Evolutionary conservation across 2,888 invertebrate genomes (phyloP).

Genomic region (Meteorus colon): DNA sequence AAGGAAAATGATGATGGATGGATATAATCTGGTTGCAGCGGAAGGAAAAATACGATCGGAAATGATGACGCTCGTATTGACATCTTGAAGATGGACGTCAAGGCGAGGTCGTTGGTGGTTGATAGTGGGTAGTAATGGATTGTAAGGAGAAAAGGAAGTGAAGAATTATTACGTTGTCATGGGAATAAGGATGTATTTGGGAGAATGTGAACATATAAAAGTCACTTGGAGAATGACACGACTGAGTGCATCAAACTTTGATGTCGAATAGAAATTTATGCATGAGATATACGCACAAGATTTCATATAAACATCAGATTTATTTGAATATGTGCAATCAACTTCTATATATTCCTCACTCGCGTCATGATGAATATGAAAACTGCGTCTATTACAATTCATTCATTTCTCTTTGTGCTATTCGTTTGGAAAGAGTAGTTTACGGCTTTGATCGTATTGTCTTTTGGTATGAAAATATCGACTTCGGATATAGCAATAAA

Average conservation of each 20-base stretch:
- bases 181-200: slow-evolving; percentile 35
- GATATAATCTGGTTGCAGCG: background rate
- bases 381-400: no score
- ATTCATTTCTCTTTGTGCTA: no score
- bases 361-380: no score
- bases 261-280: slow-evolving; percentile 26
- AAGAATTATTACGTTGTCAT: slow-evolving; percentile 30
- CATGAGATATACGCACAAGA: background rate
- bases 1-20: background rate
- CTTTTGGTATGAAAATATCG: no score
- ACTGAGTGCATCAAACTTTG: slow-evolving; percentile 26
- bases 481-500: no score
- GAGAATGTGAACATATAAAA: slow-evolving; percentile 36
- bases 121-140: slow-evolving; percentile 15
- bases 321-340: no score
- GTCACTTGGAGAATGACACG: slow-evolving; percentile 29
- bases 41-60: background rate
- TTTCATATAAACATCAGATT: no score
- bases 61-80: slow-evolving; percentile 8
- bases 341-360: no score
- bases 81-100: slow-evolving; percentile 1
- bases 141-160: slow-evolving; percentile 23
- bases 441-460: no score
- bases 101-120: background rate
- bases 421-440: no score